phyloP scores from a whole-genome alignment of 2,113 vertebrate genomes.

The Pterophyllum scalare region DNA sequence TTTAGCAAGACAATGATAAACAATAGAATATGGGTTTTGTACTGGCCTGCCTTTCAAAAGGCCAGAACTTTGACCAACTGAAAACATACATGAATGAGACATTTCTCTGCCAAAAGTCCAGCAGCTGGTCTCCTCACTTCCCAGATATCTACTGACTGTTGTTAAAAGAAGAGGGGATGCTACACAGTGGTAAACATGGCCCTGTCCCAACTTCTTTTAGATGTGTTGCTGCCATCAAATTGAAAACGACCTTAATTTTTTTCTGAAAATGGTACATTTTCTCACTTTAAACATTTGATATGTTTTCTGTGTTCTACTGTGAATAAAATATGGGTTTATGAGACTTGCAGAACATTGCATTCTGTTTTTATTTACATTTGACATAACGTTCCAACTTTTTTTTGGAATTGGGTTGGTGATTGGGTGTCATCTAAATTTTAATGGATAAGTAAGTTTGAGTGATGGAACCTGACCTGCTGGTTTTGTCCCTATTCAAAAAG shows the following conservation, averaged over 20 bases:
- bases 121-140: too few species aligned
- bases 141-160: too few species aligned
- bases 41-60: not conserved
- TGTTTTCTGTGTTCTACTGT: not conserved
- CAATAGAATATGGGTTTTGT: too few species aligned
- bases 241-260: not conserved
- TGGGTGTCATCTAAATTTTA: not conserved
- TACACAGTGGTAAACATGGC: too few species aligned
- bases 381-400: not conserved
- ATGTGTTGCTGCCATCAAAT: too few species aligned
- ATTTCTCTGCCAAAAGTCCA: not conserved
- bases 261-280: not conserved
- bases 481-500: conserved; percentile 28
- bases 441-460: not conserved
- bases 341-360: too few species aligned
- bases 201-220: too few species aligned
- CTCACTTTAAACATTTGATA: not conserved
- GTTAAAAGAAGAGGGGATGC: too few species aligned
- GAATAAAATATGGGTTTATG: not conserved
- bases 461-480: conserved; percentile 8
- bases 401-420: not conserved
- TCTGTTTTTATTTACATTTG: not conserved
- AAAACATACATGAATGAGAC: not conserved
- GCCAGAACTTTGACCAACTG: not conserved
- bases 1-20: too few species aligned